phyloP scores from a whole-genome alignment of 1,140 invertebrate genomes.

The Aphis gossypii region DNA sequence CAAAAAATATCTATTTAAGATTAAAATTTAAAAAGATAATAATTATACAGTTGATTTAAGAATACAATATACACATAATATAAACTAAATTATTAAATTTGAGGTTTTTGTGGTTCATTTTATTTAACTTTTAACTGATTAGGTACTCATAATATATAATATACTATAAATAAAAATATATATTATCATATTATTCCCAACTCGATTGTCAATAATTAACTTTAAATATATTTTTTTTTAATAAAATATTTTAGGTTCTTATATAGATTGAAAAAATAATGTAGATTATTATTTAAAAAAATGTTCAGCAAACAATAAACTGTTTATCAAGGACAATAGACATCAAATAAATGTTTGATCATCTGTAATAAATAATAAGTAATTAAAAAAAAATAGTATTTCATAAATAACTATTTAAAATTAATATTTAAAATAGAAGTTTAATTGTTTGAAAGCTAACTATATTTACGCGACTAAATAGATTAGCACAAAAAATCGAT shows the following conservation, averaged over 20 bases:
- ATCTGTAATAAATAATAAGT: background rate
- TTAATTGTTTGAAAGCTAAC: background rate
- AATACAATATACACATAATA: background rate
- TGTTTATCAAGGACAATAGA: background rate
- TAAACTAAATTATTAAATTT: background rate
- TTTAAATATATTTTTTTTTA: background rate
- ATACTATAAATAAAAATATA: background rate
- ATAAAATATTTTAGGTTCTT: background rate
- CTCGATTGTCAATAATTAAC: background rate
- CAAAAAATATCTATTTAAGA: background rate
- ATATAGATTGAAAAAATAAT: background rate
- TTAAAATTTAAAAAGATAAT: background rate
- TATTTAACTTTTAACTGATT: background rate
- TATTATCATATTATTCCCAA: background rate
- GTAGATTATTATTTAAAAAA: background rate
- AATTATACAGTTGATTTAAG: background rate
- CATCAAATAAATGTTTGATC: background rate
- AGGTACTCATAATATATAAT: background rate
- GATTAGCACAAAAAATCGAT: background rate
- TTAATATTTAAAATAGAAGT: background rate
- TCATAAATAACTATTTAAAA: background rate
- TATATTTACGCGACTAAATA: background rate
- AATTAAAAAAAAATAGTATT: background rate
- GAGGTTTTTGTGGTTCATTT: background rate
- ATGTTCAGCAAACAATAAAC: background rate